A percentile compares a stretch with the other conserved stretches of the same genome.
phyloP scores from a whole-genome alignment of 2,797 vertebrate species.

The Cetoscarus ocellatus region DNA sequence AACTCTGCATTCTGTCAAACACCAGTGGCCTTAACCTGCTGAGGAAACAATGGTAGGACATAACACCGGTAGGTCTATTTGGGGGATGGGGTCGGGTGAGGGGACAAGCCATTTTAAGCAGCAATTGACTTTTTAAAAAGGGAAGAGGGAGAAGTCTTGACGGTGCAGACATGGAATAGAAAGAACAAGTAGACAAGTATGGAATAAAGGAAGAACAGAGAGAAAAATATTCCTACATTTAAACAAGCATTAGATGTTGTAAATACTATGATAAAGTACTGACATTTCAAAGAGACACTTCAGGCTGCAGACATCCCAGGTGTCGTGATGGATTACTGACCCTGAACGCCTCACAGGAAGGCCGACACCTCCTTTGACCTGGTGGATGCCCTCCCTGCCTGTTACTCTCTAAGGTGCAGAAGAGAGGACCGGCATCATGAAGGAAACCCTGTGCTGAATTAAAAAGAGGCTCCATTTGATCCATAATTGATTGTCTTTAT shows the following conservation, averaged over 20 bases:
- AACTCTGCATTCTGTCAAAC: too few species aligned
- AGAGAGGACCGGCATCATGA: slow-evolving; percentile 28
- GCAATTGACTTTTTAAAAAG: background rate
- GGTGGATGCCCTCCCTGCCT: background rate
- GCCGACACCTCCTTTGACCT: slow-evolving; percentile 5
- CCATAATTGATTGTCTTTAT: slow-evolving; percentile 86
- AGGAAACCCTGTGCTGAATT: slow-evolving; percentile 52
- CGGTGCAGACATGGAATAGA: too few species aligned
- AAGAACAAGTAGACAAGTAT: too few species aligned
- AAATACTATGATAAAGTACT: too few species aligned
- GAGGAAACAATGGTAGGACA: too few species aligned
- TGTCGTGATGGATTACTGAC: background rate
- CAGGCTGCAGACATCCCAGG: background rate
- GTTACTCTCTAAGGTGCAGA: slow-evolving; percentile 7
- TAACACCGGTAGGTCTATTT: too few species aligned
- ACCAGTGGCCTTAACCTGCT: too few species aligned
- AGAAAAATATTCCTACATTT: too few species aligned
- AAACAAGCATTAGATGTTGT: too few species aligned
- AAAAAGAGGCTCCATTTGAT: slow-evolving; percentile 81
- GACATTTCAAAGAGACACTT: background rate
- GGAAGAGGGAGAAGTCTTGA: too few species aligned
- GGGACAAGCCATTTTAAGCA: background rate
- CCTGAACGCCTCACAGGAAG: background rate
- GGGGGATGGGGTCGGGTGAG: background rate
- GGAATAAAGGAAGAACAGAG: too few species aligned